Percentiles rank a stretch among this genome's conserved stretches.
Conservation (phyloP, 2,888 invertebrate species). For the Molorchus minor region DNA sequence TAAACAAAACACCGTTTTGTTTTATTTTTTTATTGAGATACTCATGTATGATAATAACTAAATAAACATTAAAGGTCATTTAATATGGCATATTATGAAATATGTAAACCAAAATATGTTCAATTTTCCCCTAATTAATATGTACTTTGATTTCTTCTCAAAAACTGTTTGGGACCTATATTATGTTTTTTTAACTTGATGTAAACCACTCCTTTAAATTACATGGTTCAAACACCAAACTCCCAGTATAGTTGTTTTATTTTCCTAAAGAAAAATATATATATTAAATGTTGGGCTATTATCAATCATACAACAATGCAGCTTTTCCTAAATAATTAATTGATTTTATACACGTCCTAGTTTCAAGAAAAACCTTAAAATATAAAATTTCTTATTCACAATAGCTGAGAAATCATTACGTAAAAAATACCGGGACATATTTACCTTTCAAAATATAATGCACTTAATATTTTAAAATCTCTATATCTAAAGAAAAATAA, state of each 20-base stretch:
- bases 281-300: constrained; percentile 60
- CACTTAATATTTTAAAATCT: constrained; percentile 58
- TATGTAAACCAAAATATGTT: too few relatives aligned
- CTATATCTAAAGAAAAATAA: constrained; percentile 51
- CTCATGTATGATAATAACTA: too few relatives aligned
- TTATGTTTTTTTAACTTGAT: too few relatives aligned
- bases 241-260: constrained; percentile 56
- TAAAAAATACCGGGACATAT: constrained; percentile 55
- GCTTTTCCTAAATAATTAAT: constrained; percentile 57
- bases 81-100: too few relatives aligned
- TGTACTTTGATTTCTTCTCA: too few relatives aligned
- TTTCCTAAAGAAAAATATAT: constrained; percentile 55
- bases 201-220: too few relatives aligned
- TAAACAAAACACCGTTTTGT: too few relatives aligned
- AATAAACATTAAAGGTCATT: too few relatives aligned
- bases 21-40: too few relatives aligned
- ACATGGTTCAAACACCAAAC: too few relatives aligned
- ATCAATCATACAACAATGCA: constrained; percentile 55
- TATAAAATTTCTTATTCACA: constrained; percentile 44
- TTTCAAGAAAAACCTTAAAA: constrained; percentile 43
- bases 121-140: too few relatives aligned
- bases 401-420: constrained; percentile 45
- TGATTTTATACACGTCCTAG: constrained; percentile 44
- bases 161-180: too few relatives aligned
- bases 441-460: constrained; percentile 53